Conservation (phyloP, 2,113 vertebrate genomes). For the Rhinoderma darwinii region DNA sequence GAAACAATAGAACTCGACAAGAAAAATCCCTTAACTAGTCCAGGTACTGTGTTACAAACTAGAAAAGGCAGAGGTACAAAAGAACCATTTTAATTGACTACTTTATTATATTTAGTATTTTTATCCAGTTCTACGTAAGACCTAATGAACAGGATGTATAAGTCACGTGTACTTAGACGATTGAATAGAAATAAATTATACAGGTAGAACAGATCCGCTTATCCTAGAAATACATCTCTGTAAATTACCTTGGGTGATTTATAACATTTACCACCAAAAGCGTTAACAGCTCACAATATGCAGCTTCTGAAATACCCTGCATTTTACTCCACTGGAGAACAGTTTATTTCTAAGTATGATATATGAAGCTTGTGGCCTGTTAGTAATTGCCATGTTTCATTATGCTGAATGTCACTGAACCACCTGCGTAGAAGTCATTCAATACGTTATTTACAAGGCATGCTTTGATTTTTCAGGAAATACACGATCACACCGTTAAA, state of each 20-base stretch:
- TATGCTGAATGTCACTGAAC: neutral
- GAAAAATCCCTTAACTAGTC: too few relatives aligned
- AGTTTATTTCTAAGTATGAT: neutral
- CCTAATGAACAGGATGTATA: neutral
- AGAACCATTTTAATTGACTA: too few relatives aligned
- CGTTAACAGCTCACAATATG: neutral
- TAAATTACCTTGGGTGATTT: neutral
- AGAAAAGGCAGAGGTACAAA: too few relatives aligned
- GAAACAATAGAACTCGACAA: too few relatives aligned
- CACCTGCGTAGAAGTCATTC: neutral
- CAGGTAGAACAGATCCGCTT: neutral
- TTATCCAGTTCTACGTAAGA: neutral
- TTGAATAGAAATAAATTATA: neutral
- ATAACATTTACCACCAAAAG: slow-evolving; percentile 10
- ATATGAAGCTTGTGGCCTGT: neutral
- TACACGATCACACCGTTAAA: neutral
- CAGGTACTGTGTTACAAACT: too few relatives aligned
- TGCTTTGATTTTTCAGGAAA: neutral
- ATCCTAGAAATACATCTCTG: neutral
- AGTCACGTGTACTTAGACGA: neutral
- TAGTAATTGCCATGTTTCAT: slow-evolving; percentile 21
- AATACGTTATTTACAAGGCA: neutral
- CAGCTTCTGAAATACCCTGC: neutral
- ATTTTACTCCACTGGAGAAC: slow-evolving; percentile 1
- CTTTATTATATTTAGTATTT: neutral